phyloP scores from a whole-genome alignment of 2,888 invertebrate genomes.

The Nymphalis polychloros region DNA sequence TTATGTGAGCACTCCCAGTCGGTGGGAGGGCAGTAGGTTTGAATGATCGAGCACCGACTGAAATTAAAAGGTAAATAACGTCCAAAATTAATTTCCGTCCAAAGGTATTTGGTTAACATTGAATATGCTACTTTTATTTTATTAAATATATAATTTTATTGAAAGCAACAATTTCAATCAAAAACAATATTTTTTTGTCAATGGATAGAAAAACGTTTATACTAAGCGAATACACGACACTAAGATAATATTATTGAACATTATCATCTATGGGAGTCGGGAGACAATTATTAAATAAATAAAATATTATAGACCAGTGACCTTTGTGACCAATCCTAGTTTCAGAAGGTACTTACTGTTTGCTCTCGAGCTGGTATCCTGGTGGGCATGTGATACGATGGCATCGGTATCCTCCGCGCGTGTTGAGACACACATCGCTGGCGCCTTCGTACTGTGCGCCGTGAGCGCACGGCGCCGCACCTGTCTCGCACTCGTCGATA shows the following conservation, averaged over 20 bases:
- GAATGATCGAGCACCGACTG: constrained; percentile 91
- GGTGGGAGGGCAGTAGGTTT: constrained; percentile 85
- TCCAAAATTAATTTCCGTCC: no score
- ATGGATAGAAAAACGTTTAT: no score
- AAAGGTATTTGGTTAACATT: not conserved
- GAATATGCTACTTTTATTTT: no score
- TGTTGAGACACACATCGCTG: constrained; percentile 90
- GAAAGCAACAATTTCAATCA: no score
- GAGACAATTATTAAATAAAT: no score
- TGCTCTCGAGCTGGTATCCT: constrained; percentile 85
- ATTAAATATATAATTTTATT: no score
- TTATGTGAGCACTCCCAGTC: constrained; percentile 88
- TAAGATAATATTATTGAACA: no score
- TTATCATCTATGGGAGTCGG: no score
- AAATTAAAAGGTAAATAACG: constrained; percentile 55
- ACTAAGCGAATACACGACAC: no score
- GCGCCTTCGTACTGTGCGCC: constrained; percentile 80
- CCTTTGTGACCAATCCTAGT: no score
- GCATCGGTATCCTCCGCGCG: constrained; percentile 92
- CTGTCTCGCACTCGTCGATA: constrained; percentile 91
- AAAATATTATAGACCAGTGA: no score
- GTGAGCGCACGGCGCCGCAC: constrained; percentile 87
- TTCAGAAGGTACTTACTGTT: constrained; percentile 34
- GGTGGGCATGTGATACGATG: constrained; percentile 91
- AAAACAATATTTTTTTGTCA: no score